phyloP scores from a whole-genome alignment of 2,888 invertebrate genomes.

The Pyrochroa serraticornis region DNA sequence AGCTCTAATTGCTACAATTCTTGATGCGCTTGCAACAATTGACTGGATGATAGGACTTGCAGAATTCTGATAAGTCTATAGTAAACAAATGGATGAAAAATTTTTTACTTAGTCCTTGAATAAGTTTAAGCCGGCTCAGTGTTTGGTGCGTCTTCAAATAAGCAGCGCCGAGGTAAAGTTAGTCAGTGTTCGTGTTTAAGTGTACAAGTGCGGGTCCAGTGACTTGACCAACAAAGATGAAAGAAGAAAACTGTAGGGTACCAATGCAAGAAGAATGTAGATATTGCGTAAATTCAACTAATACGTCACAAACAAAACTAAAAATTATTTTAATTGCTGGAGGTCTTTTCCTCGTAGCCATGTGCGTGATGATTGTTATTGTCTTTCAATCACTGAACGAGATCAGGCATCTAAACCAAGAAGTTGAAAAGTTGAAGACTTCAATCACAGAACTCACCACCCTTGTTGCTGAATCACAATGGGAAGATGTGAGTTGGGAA shows the following conservation, averaged over 20 bases:
- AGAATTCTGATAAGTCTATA: not conserved
- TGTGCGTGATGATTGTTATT: conserved; percentile 9
- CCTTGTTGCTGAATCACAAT: conserved; percentile 14
- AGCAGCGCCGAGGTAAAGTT: conserved; percentile 16
- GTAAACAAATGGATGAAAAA: conserved; percentile 12
- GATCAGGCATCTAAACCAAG: conserved; percentile 8
- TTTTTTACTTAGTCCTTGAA: conserved; percentile 26
- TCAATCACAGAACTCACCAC: not conserved
- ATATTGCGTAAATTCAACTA: not conserved
- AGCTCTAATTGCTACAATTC: too few relatives aligned
- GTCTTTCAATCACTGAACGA: conserved; percentile 4
- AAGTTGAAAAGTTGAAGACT: conserved; percentile 12
- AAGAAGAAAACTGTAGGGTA: conserved; percentile 8
- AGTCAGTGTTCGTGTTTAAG: conserved; percentile 20
- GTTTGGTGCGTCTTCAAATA: conserved; percentile 11
- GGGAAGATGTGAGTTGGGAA: conserved; percentile 29
- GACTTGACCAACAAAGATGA: conserved; percentile 7
- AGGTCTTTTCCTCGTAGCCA: conserved; percentile 3
- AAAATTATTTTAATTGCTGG: conserved; percentile 7
- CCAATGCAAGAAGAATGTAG: conserved; percentile 11
- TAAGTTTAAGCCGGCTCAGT: conserved; percentile 19
- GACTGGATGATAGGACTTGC: too few relatives aligned
- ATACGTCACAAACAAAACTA: not conserved
- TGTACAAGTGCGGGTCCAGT: conserved; percentile 22
- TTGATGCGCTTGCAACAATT: too few relatives aligned